Conservation (phyloP, 2,113 vertebrate species). For the Pionites leucogaster region DNA sequence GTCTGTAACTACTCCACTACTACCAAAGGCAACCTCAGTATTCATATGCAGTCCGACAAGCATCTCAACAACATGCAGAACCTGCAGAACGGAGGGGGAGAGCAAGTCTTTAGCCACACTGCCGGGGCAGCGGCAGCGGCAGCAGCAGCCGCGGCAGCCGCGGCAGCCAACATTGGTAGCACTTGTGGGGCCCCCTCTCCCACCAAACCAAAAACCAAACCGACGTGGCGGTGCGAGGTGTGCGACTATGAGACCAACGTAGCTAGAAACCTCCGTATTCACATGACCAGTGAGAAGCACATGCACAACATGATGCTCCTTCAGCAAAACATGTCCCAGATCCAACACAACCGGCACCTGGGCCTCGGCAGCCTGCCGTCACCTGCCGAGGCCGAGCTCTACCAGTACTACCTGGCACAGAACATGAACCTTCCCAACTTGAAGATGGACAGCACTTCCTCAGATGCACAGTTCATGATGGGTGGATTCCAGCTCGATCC, state of each 20-base stretch:
- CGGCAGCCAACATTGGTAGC: slow-evolving; percentile 84
- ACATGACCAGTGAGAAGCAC: slow-evolving; percentile 99
- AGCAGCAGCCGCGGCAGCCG: slow-evolving; percentile 77
- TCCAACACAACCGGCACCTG: slow-evolving; percentile 89
- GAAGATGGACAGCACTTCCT: slow-evolving; percentile 88
- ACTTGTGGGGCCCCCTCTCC: slow-evolving; percentile 93
- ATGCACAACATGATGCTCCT: slow-evolving; percentile 99
- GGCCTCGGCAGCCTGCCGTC: slow-evolving; percentile 91
- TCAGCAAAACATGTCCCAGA: slow-evolving; percentile 96
- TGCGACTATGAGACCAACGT: slow-evolving; percentile 99
- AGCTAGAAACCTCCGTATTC: slow-evolving; percentile 96
- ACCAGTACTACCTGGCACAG: slow-evolving; percentile 98
- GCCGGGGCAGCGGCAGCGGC: slow-evolving; percentile 84
- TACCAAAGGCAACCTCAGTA: slow-evolving; percentile 99
- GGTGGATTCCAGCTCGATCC: slow-evolving; percentile 94
- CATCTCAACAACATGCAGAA: slow-evolving; percentile 99
- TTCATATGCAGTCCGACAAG: slow-evolving; percentile 99
- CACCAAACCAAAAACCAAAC: slow-evolving; percentile 98
- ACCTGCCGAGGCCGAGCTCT: slow-evolving; percentile 95
- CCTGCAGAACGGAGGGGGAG: slow-evolving; percentile 93
- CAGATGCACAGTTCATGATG: slow-evolving; percentile 92
- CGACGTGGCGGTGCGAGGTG: slow-evolving; percentile 97
- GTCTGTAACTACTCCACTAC: slow-evolving; percentile 99
- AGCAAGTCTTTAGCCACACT: slow-evolving; percentile 92
- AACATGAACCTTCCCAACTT: slow-evolving; percentile 93